Conservation (phyloP, 2,888 invertebrate species). For the Plagiodera versicolora region DNA sequence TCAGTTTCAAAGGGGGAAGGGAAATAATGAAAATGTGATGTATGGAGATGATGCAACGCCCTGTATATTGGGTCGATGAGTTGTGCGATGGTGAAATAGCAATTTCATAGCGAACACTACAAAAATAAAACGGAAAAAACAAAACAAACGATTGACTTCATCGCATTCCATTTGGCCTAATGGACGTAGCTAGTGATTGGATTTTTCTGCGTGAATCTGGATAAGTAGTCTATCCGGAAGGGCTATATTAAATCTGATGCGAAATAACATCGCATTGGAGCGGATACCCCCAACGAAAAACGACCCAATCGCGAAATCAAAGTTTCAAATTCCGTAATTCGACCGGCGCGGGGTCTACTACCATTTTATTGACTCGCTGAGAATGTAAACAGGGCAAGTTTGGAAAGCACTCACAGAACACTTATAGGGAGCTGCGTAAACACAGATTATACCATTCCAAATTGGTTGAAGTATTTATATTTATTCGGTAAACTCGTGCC, state of each 20-base stretch:
- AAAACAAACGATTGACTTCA: neutral
- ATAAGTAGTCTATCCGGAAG: neutral
- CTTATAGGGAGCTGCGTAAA: neutral
- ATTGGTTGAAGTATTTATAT: conserved; percentile 10
- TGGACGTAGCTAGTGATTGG: neutral
- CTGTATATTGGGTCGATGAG: neutral
- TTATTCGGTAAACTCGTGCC: conserved; percentile 4
- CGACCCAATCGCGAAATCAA: too few species aligned
- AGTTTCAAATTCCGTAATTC: neutral
- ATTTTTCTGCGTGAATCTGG: neutral
- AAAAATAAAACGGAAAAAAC: neutral
- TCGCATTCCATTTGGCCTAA: neutral
- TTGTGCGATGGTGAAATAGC: neutral
- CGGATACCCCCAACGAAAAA: too few species aligned
- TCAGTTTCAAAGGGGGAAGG: too few species aligned
- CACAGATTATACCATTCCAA: conserved; percentile 9
- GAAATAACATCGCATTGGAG: neutral
- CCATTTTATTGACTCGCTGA: neutral
- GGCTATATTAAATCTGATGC: neutral
- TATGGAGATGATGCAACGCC: too few species aligned
- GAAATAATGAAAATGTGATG: too few species aligned
- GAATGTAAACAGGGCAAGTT: neutral
- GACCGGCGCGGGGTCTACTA: neutral
- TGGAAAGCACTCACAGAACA: neutral
- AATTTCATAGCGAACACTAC: neutral